A percentile compares a stretch with the other conserved stretches of the same genome.
phyloP scores from a whole-genome alignment of 2,113 vertebrate genomes.

The crab-eating macaque (Macaca fascicularis) region T2T-MFA8v1.1 NC_088375.1:182654001-182654500 shows the following conservation, averaged over 20 bases:
- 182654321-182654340: slow-evolving; percentile 2
- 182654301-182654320: neutral
- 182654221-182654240: slow-evolving; percentile 9
- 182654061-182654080: neutral
- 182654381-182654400: neutral
- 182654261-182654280: neutral
- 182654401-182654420: slow-evolving; percentile 36
- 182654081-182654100: neutral
- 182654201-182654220: slow-evolving; percentile 24
- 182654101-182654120: slow-evolving; percentile 12
- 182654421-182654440: slow-evolving; percentile 5
- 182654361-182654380: slow-evolving; percentile 7
- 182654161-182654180: neutral
- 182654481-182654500: neutral
- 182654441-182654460: neutral
- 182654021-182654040: slow-evolving; percentile 18
- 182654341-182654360: neutral
- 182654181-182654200: neutral
- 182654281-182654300: slow-evolving; percentile 17
- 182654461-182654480: slow-evolving; percentile 40
- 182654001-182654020: neutral
- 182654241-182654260: neutral
- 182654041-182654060: neutral
- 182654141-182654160: neutral
- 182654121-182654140: slow-evolving; percentile 1